Evolutionary conservation across 2,888 invertebrate genomes (phyloP), one percentile per base, ranked within the genome.

Genomic region (Drosophila nigricruria): DNA sequence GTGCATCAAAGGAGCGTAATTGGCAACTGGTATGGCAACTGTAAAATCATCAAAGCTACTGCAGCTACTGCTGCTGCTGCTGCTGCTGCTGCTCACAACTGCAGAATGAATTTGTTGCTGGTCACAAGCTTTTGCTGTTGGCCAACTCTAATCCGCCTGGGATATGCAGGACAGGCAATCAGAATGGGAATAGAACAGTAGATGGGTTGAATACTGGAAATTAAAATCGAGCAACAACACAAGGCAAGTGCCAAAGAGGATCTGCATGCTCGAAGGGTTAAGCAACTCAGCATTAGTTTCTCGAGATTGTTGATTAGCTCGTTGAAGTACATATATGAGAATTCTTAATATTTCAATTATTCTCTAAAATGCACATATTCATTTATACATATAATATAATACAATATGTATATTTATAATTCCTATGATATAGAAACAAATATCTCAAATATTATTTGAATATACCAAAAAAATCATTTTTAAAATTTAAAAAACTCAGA

Each of bases 111-210:
- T 62, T 79, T 70, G 75, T 66, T 62, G 43, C 61, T 62, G 70
- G 49, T 53, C 62, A 54, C 36, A 60, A 79, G 77, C 63, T 71
- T 67, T 79, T 75, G 75, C 71, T 71, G 65, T 74, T 75, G 63
- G 40, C 47, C 60, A 77, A 64, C 76, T 71, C 58, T 79, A 75
- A 77, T 59, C 77, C 66, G 71, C 64, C 49, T 25, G 66, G 50
- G 27, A 25, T 8, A 47, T 58, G 38, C 34, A 45, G 40, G 38
- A 30, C 27, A 43, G 59, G 47, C 57, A 61, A 63, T 43, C 40
- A 53, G 62, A 63, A 66, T 74, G 66, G 57, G 32, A 60, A 60
- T 62, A 45, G 64, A 43, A 49, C 34, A 59, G 49, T 43, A 23
- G 70, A 34, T 36, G 50, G 50, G 27, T 57, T 61, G 47, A 18